Conservation (phyloP, 2,797 vertebrate genomes). For the Dendrocincla tyrannina region DNA sequence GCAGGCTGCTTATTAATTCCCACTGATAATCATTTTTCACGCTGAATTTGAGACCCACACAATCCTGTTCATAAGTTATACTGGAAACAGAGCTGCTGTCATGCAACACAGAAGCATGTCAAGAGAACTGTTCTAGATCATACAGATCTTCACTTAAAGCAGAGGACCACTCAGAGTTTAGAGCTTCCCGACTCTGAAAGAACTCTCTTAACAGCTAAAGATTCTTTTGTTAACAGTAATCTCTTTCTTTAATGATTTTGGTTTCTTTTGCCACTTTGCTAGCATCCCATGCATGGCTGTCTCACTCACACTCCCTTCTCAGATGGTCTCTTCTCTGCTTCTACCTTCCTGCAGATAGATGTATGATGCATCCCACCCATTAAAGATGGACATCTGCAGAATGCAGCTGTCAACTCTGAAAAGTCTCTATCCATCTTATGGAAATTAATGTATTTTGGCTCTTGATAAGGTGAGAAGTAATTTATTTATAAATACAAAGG, state of each 20-base stretch:
- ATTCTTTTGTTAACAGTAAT: neutral
- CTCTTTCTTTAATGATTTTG: neutral
- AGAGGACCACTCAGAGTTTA: neutral
- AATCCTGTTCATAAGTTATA: neutral
- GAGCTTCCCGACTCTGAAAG: neutral
- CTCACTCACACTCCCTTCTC: neutral
- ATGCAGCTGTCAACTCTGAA: neutral
- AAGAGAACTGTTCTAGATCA: neutral
- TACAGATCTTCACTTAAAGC: neutral
- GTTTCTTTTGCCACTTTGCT: neutral
- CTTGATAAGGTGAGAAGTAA: neutral
- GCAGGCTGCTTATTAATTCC: neutral
- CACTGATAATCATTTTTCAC: neutral
- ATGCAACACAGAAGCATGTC: fast-evolving
- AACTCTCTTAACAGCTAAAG: neutral
- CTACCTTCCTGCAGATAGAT: neutral
- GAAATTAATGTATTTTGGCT: neutral
- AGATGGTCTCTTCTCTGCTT: neutral
- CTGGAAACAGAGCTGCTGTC: neutral
- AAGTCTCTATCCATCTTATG: neutral
- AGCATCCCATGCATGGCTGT: neutral
- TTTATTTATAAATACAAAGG: neutral
- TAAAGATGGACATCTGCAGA: neutral
- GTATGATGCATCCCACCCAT: neutral
- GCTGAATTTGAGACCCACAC: neutral